Conservation (phyloP, 1,140 invertebrate genomes). For the Bombus superbus region DNA sequence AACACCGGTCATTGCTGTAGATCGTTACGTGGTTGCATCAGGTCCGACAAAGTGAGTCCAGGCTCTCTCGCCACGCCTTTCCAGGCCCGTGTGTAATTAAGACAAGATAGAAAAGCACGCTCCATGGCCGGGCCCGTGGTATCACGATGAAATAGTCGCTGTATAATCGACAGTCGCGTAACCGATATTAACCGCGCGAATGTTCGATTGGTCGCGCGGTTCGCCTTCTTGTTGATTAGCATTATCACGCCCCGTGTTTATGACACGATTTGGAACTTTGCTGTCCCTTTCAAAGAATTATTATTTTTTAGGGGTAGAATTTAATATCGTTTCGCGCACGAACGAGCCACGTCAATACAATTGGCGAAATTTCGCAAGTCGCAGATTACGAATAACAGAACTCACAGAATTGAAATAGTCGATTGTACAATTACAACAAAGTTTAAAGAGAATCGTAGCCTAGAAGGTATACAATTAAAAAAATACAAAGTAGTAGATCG, state of each 20-base stretch:
- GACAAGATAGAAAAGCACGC: background rate
- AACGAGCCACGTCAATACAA: no score
- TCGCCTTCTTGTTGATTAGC: constrained; percentile 28
- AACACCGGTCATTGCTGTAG: no score
- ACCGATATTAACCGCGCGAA: constrained; percentile 23
- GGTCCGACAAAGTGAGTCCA: background rate
- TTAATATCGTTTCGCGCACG: no score
- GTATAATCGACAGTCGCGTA: constrained; percentile 23
- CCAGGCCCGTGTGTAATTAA: constrained; percentile 17
- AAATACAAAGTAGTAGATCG: no score
- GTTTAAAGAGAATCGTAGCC: no score
- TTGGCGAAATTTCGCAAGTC: no score
- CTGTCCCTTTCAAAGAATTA: background rate
- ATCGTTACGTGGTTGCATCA: background rate
- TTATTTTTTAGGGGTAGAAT: background rate
- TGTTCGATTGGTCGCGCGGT: background rate
- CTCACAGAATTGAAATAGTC: no score
- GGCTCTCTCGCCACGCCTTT: constrained; percentile 5
- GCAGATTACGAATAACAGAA: no score
- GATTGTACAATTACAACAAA: no score
- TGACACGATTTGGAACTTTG: background rate
- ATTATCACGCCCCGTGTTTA: background rate
- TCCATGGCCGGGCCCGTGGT: background rate
- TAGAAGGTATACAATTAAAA: no score
- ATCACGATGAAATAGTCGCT: constrained; percentile 6